Evolutionary conservation across 1,140 invertebrate genomes (phyloP).

Genomic region (Diachasma alloeum): DNA sequence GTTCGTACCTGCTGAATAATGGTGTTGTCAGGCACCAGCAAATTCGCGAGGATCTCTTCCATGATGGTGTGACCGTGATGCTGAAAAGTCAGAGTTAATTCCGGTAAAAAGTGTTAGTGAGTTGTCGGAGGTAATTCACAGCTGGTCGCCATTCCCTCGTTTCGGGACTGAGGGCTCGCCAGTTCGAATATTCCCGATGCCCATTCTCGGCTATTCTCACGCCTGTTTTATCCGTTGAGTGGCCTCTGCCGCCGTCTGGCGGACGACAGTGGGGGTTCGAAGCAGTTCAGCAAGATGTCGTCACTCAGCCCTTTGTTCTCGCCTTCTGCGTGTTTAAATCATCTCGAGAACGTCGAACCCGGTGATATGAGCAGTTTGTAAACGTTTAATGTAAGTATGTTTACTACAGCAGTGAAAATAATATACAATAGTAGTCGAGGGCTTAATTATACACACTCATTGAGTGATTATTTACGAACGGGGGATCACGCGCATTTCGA

Average conservation of each 20-base stretch:
- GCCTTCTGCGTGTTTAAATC: neutral
- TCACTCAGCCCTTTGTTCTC: neutral
- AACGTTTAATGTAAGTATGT: conserved; percentile 28
- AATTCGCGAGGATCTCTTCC: conserved; percentile 66
- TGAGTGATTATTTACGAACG: neutral
- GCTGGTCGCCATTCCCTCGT: conserved; percentile 6
- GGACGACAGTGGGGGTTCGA: neutral
- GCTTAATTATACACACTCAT: conserved; percentile 26
- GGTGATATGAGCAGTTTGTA: conserved; percentile 25
- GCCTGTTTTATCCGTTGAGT: no score
- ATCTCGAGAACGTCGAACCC: neutral
- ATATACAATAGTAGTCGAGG: conserved; percentile 32
- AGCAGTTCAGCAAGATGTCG: neutral
- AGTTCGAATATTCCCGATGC: neutral
- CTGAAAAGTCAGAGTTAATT: neutral
- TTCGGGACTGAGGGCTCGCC: neutral
- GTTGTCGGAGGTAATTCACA: neutral
- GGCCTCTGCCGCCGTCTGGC: neutral
- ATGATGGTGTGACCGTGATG: conserved; percentile 42
- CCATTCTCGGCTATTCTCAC: neutral
- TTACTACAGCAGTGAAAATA: conserved; percentile 32
- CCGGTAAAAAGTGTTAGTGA: neutral
- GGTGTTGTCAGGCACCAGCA: conserved; percentile 65
- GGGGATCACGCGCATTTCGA: neutral
- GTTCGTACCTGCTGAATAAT: conserved; percentile 67